phyloP scores from a whole-genome alignment of 2,888 invertebrate species.

The Heteropelma amictum region DNA sequence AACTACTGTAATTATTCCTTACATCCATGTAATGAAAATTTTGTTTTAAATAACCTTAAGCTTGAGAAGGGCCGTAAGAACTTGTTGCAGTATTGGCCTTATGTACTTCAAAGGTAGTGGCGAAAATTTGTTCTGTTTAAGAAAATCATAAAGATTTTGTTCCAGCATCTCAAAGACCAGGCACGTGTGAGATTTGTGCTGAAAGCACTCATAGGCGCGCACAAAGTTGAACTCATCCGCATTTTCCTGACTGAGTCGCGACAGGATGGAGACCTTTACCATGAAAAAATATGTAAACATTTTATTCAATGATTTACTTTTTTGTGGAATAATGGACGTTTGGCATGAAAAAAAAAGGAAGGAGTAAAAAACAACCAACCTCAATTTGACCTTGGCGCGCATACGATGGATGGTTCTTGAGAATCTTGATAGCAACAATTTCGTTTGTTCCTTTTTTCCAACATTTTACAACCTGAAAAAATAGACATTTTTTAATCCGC shows the following conservation, averaged over 20 bases:
- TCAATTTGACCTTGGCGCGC: conserved; percentile 99
- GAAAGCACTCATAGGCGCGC: conserved; percentile 99
- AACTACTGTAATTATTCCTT: neutral
- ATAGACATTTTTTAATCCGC: neutral
- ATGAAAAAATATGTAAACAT: conserved; percentile 47
- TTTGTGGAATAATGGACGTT: no score
- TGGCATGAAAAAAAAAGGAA: no score
- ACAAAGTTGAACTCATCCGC: conserved; percentile 99
- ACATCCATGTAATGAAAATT: neutral
- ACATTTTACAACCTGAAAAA: conserved; percentile 96
- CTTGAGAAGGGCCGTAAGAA: conserved; percentile 91
- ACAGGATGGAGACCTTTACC: conserved; percentile 91
- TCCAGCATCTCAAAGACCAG: conserved; percentile 99
- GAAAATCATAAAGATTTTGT: conserved; percentile 99
- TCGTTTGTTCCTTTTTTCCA: conserved; percentile 99
- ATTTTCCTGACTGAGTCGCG: conserved; percentile 96
- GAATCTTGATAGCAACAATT: conserved; percentile 99
- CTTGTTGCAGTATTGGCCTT: conserved; percentile 99
- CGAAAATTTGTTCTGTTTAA: conserved; percentile 99
- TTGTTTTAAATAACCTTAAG: conserved; percentile 83
- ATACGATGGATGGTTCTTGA: conserved; percentile 99
- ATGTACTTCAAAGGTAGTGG: conserved; percentile 99
- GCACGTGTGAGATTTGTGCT: conserved; percentile 99
- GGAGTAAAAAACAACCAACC: conserved; percentile 81
- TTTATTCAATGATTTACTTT: neutral